Percentiles rank a stretch among this genome's conserved stretches.
These are phyloP conservation scores for Mycetomoellerius zeteki DNA, from an alignment of 1,140 invertebrate genomes.

Conservation along the genomic window DNA sequence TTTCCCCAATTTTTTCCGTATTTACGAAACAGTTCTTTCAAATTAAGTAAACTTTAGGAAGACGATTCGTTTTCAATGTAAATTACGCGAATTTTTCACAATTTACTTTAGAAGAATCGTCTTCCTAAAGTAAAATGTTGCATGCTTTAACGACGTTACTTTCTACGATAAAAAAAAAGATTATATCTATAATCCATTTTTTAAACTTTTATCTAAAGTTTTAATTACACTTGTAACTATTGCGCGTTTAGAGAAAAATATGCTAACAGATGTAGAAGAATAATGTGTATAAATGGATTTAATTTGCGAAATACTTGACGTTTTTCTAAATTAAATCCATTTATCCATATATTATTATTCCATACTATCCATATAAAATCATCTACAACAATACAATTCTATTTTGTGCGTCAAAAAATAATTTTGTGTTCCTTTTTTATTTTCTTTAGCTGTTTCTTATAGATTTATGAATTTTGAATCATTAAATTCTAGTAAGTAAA, in stretches of 20 bases:
- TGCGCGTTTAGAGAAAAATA: not conserved
- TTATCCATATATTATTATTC: not conserved
- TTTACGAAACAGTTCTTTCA: not conserved
- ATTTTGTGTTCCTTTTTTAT: too few species aligned
- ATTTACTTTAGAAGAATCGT: not conserved
- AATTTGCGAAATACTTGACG: not conserved
- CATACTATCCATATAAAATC: not conserved
- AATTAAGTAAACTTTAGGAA: not conserved
- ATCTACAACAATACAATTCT: not conserved
- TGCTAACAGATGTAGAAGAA: not conserved
- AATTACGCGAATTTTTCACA: not conserved
- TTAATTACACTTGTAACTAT: not conserved
- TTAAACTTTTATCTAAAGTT: not conserved
- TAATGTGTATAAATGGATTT: not conserved
- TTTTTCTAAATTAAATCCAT: not conserved
- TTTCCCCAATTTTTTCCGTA: constrained; percentile 17
- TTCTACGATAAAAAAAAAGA: not conserved
- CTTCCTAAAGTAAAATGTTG: too few species aligned
- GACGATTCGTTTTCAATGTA: not conserved
- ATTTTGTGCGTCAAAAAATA: not conserved
- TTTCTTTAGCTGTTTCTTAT: not conserved
- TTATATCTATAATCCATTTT: not conserved
- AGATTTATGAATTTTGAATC: not conserved
- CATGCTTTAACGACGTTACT: not conserved
- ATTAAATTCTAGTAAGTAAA: not conserved